phyloP scores from a whole-genome alignment of 30 jellyfish, hydroid and myxozoan genomes.

The Turritopsis dohrnii region DNA sequence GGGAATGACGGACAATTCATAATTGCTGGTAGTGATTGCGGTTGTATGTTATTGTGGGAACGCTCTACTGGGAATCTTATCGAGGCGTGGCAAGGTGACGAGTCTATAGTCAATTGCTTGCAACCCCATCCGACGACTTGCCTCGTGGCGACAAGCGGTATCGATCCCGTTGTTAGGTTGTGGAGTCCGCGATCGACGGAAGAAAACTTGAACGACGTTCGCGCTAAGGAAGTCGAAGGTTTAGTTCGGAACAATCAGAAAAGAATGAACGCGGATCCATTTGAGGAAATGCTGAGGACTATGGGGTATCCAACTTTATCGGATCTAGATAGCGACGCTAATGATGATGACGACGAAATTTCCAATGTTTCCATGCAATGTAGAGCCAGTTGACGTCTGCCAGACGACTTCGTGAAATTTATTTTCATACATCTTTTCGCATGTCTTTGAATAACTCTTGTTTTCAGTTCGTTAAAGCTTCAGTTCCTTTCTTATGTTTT shows the following conservation, averaged over 20 bases:
- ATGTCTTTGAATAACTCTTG: not conserved
- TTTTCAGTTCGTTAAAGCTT: not conserved
- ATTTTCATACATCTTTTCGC: not conserved
- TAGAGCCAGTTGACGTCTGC: conserved; percentile 34
- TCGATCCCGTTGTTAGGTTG: conserved; percentile 92
- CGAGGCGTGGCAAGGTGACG: conserved; percentile 99
- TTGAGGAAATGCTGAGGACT: conserved; percentile 92
- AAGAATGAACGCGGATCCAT: conserved; percentile 96
- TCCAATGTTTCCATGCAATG: conserved; percentile 55
- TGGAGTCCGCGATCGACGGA: conserved; percentile 85
- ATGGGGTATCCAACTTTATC: conserved; percentile 77
- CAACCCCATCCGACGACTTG: conserved; percentile 95
- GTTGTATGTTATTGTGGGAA: conserved; percentile 94
- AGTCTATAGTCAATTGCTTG: conserved; percentile 87
- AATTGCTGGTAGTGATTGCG: conserved; percentile 98
- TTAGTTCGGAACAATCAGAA: conserved; percentile 89
- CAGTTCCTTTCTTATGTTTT: not conserved
- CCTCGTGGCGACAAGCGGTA: conserved; percentile 91
- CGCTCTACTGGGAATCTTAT: conserved; percentile 77
- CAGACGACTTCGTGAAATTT: not conserved
- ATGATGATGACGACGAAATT: conserved; percentile 51
- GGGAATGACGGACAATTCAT: conserved; percentile 76
- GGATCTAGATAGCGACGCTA: conserved; percentile 41
- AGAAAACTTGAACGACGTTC: conserved; percentile 36
- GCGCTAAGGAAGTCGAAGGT: conserved; percentile 62